These are phyloP conservation scores for Nephrotoma appendiculata DNA, from an alignment of 2,888 invertebrate species.

Conservation along the genomic window DNA sequence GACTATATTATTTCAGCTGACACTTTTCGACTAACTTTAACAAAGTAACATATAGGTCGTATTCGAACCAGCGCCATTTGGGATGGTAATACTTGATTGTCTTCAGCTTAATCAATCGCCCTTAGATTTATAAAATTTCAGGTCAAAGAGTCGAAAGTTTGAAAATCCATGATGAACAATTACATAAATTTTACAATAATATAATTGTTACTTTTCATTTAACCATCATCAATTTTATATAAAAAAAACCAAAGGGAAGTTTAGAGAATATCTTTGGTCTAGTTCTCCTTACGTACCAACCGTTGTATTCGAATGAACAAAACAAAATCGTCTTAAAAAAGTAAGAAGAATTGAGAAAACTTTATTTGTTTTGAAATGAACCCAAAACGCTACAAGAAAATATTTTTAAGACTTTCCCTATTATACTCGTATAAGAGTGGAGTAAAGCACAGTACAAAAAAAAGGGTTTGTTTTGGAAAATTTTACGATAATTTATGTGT, in stretches of 20 bases:
- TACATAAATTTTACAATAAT: neutral
- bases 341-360: neutral
- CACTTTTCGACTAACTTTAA: no score
- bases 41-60: no score
- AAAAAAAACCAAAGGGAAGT: neutral
- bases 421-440: neutral
- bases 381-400: neutral
- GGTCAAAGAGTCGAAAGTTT: neutral
- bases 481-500: neutral
- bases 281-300: neutral
- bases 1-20: no score
- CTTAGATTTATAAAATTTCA: no score
- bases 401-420: neutral
- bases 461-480: neutral
- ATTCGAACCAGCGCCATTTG: no score
- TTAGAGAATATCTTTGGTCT: neutral
- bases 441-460: neutral
- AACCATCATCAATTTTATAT: neutral
- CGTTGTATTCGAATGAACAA: neutral
- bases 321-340: neutral
- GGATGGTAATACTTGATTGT: no score
- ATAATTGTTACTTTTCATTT: neutral
- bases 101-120: no score
- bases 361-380: neutral
- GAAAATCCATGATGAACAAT: neutral